These are phyloP conservation scores for Dryobotodes eremita DNA, from an alignment of 2,888 invertebrate genomes.

Conservation along the genomic window DNA sequence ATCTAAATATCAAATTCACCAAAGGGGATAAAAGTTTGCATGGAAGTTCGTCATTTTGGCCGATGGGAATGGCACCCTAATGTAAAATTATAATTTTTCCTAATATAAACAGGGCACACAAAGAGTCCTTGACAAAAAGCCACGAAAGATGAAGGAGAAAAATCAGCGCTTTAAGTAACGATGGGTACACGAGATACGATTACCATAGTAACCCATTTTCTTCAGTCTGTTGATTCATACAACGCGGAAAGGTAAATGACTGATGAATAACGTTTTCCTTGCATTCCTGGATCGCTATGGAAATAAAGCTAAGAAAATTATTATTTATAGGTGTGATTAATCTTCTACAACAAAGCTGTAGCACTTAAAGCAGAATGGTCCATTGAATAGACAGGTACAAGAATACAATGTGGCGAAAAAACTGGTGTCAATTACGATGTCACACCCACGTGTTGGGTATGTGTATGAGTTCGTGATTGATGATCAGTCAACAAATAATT, in stretches of 20 bases:
- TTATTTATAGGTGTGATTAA: slow-evolving; percentile 53
- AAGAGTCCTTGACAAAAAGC: slow-evolving; percentile 10
- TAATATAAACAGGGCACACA: not conserved
- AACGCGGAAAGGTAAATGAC: slow-evolving; percentile 31
- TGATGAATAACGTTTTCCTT: slow-evolving; percentile 46
- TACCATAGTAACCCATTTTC: slow-evolving; percentile 39
- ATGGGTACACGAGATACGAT: slow-evolving; percentile 12
- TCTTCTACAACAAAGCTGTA: slow-evolving; percentile 36
- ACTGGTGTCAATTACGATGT: slow-evolving; percentile 38
- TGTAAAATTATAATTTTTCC: not conserved
- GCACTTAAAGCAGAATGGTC: slow-evolving; percentile 1
- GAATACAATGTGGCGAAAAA: slow-evolving; percentile 28
- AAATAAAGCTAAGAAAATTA: slow-evolving; percentile 32
- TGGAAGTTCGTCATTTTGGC: not conserved
- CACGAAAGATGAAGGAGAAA: slow-evolving; percentile 23
- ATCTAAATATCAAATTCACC: too few species aligned
- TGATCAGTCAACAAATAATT: slow-evolving; percentile 8
- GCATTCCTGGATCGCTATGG: slow-evolving; percentile 44
- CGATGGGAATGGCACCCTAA: not conserved
- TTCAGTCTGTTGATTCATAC: slow-evolving; percentile 42
- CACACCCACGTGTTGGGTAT: slow-evolving; percentile 20
- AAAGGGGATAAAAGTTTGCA: not conserved
- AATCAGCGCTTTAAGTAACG: slow-evolving; percentile 24
- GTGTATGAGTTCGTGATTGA: not conserved
- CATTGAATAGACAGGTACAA: slow-evolving; percentile 18